Evolutionary conservation across 2,797 vertebrate genomes (phyloP), one percentile per base, ranked within the genome.

Genomic region (Gadopsis bispinosus): DNA sequence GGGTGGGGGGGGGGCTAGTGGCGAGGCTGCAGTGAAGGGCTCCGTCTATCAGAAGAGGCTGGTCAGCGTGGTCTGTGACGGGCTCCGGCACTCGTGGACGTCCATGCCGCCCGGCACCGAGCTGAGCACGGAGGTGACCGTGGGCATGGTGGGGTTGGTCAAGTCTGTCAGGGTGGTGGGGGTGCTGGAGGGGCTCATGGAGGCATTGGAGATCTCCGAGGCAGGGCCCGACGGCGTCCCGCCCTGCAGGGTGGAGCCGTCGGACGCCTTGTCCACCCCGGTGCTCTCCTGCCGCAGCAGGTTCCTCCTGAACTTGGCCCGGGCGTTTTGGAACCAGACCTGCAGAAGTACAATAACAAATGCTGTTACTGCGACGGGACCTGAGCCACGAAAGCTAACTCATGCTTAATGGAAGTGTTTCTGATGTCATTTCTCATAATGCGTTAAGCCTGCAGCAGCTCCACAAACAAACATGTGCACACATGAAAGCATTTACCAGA

Each of bases 301-400:
- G 95, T 99, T 99, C 95, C 98, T 95, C 94, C 98, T 94, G 95
- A 99, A 99, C 94, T 99, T 99, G 93, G 98, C 98, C 83, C 98
- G 94, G 72, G 98, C 98, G 2, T 99, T 99, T 93, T 99, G 98
- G 93, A 99, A 99, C 98, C 98, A 99, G 73, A 99, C 98, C 98
- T 99, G 81, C 41, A 4, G 0, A 67, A 50, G 68, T 14, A 31
- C 48, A 51, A 50, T 3, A 13, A 31, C 3, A 11, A 26, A 11
- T 51, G 17, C 12, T n/a, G 17, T 60, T 37, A 39, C 7, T n/a
- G 16, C 8, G n/a, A 51, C 7, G 5, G 3, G 3, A 17, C 22
- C 7, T 6, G n/a, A 54, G n/a, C 14, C 33, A 58, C 26, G 1
- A 1, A 13, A 59, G 53, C 3, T n/a, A 51, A 4, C 17, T 4